A percentile compares a stretch with the other conserved stretches of the same genome.
Evolutionary conservation across 2,113 vertebrate species (phyloP).

Genomic region (Sceloporus undulatus): DNA sequence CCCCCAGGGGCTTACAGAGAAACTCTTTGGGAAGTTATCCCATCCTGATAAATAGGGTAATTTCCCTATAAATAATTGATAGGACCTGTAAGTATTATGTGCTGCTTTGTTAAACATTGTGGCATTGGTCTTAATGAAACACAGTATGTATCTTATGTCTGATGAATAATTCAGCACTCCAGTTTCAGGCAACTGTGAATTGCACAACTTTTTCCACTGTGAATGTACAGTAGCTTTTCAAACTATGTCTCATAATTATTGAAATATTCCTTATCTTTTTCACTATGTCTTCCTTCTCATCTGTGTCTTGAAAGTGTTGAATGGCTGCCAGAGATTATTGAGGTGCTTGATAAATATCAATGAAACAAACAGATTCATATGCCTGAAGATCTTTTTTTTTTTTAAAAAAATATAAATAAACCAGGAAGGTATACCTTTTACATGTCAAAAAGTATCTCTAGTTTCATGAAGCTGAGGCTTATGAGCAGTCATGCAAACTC

Average conservation of each 20-base stretch:
- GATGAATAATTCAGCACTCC: background rate
- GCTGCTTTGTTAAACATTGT: background rate
- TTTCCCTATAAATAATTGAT: background rate
- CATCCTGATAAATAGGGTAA: background rate
- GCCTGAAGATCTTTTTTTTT: background rate
- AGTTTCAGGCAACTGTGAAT: background rate
- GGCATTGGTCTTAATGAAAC: background rate
- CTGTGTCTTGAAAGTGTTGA: background rate
- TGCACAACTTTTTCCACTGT: background rate
- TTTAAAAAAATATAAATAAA: background rate
- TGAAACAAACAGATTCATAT: background rate
- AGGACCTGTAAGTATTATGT: background rate
- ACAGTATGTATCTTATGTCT: too few species aligned
- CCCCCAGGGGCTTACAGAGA: too few species aligned
- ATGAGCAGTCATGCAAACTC: background rate
- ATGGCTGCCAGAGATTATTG: background rate
- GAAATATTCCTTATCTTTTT: background rate
- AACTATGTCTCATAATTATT: background rate
- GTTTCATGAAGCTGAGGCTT: background rate
- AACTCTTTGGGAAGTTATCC: background rate
- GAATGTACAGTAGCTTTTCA: background rate
- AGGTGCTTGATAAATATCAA: background rate
- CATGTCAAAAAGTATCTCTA: background rate
- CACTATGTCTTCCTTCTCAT: background rate
- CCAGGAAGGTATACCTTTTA: background rate